Conservation (phyloP, 2,888 invertebrate species). For the Rhodophaea formosa region DNA sequence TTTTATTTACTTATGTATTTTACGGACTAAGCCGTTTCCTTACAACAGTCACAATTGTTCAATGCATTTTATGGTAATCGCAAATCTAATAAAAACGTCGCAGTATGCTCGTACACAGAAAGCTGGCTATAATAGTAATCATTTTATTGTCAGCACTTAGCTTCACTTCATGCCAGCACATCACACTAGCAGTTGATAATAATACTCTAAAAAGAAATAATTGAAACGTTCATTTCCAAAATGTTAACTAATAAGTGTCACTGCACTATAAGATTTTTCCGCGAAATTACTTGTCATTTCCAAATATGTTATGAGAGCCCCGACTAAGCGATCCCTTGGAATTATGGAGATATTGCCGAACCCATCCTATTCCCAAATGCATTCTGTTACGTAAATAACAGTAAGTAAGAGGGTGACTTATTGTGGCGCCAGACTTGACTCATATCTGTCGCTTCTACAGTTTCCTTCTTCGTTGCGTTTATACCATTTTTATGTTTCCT, state of each 20-base stretch:
- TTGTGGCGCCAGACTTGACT: slow-evolving; percentile 39
- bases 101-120: too few species aligned
- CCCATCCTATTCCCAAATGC: slow-evolving; percentile 53
- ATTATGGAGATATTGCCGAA: slow-evolving; percentile 37
- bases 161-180: too few species aligned
- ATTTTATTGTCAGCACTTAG: too few species aligned
- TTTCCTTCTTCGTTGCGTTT: slow-evolving; percentile 30
- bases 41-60: too few species aligned
- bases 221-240: too few species aligned
- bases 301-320: slow-evolving; percentile 14
- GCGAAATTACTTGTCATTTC: slow-evolving; percentile 12
- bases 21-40: too few species aligned
- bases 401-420: slow-evolving; percentile 39
- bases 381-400: slow-evolving; percentile 42
- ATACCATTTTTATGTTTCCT: slow-evolving; percentile 43
- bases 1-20: too few species aligned
- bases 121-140: too few species aligned
- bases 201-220: too few species aligned
- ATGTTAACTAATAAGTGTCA: background rate
- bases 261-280: background rate
- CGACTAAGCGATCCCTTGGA: slow-evolving; percentile 29
- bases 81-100: too few species aligned
- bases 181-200: too few species aligned
- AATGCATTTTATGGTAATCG: too few species aligned
- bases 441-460: slow-evolving; percentile 29